Percentiles rank a stretch among this genome's conserved stretches.
Evolutionary conservation across 2,888 invertebrate species (phyloP).

Genomic region (Cecidostiba fungosa): DNA sequence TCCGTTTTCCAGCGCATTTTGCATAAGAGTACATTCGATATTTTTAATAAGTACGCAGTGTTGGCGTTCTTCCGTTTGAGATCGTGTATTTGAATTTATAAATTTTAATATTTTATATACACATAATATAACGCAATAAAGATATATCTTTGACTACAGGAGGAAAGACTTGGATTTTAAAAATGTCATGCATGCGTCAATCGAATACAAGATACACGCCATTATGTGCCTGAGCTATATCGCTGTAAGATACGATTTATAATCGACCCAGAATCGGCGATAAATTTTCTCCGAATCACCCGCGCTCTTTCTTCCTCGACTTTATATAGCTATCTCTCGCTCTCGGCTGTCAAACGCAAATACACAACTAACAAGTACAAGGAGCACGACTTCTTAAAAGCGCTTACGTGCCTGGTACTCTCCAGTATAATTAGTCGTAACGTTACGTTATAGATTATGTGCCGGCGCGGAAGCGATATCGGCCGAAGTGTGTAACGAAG

Average conservation of each 20-base stretch:
- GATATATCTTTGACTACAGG: background rate
- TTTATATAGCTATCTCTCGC: background rate
- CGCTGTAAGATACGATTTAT: slow-evolving; percentile 30
- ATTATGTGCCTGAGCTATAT: background rate
- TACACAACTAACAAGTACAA: slow-evolving; percentile 5
- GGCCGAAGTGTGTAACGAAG: background rate
- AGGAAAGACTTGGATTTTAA: background rate
- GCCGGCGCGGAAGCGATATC: background rate
- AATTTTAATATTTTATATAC: background rate
- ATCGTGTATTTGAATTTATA: background rate
- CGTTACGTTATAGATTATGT: background rate
- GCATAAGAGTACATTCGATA: background rate
- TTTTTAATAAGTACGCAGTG: background rate
- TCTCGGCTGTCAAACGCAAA: slow-evolving; percentile 23
- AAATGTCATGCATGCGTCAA: background rate
- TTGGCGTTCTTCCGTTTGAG: background rate
- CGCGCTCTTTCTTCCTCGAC: background rate
- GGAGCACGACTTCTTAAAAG: background rate
- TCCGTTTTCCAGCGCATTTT: background rate
- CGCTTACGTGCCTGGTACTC: background rate
- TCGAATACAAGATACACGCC: background rate
- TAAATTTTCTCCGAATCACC: slow-evolving; percentile 46
- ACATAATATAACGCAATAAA: background rate
- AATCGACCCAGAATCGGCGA: slow-evolving; percentile 37
- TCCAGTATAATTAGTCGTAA: background rate